These are phyloP conservation scores for Australoheros facetus DNA, from an alignment of 2,797 vertebrate species.

Conservation along the genomic window DNA sequence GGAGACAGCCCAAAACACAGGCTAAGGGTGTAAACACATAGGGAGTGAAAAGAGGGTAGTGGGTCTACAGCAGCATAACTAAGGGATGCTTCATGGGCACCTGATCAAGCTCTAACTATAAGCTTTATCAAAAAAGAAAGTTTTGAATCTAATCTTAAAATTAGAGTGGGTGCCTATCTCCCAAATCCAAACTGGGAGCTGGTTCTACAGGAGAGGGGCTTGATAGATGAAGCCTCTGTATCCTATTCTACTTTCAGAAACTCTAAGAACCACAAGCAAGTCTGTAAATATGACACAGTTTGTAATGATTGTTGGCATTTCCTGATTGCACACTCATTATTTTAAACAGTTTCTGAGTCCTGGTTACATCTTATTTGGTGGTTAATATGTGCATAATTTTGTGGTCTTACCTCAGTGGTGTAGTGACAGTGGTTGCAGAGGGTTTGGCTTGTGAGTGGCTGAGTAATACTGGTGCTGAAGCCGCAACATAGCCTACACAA, in stretches of 20 bases:
- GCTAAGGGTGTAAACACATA: no score
- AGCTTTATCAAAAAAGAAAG: no score
- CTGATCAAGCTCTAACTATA: no score
- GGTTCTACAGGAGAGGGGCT: neutral
- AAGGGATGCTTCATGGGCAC: no score
- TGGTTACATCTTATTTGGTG: neutral
- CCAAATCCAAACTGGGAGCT: neutral
- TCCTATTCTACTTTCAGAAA: neutral
- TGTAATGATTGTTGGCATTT: neutral
- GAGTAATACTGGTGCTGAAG: slow-evolving; percentile 21
- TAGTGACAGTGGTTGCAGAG: slow-evolving; percentile 2
- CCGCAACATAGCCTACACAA: slow-evolving; percentile 35
- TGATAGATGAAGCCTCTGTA: neutral
- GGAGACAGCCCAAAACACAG: no score
- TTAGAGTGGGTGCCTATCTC: neutral
- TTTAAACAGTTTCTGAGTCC: neutral
- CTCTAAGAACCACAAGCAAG: neutral
- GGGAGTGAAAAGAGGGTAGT: no score
- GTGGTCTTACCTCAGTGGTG: slow-evolving; percentile 64
- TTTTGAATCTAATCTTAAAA: no score
- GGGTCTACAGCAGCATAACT: no score
- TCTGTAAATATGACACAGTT: neutral
- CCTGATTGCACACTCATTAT: neutral
- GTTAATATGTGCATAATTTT: neutral
- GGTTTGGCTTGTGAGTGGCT: slow-evolving; percentile 30